These are phyloP conservation scores for Psilopogon haemacephalus DNA, from an alignment of 2,113 vertebrate species.

Conservation along the genomic window DNA sequence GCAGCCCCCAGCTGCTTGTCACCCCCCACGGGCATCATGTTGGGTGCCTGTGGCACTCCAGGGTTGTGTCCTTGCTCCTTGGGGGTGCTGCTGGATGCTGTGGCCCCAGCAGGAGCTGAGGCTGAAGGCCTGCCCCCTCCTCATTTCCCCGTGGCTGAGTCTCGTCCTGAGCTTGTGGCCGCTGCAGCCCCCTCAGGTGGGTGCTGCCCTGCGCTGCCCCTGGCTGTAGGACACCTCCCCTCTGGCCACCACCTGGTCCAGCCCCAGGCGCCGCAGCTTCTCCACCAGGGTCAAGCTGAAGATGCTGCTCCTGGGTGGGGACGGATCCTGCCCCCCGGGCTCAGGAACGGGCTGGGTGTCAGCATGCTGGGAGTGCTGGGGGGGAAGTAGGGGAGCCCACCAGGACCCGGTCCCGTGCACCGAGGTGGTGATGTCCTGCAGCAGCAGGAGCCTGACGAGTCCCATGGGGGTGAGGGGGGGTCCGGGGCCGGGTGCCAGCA, in stretches of 20 bases:
- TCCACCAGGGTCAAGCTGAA: slow-evolving; percentile 84
- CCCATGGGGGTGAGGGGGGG: slow-evolving; percentile 10
- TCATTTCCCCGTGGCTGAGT: fast-evolving
- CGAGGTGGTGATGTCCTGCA: slow-evolving; percentile 72
- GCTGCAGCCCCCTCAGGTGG: background rate
- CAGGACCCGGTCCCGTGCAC: background rate
- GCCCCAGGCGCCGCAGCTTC: slow-evolving; percentile 80
- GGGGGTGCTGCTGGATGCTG: fast-evolving
- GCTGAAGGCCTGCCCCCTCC: background rate
- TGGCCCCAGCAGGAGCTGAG: background rate
- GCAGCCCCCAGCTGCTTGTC: background rate
- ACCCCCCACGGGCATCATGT: fast-evolving
- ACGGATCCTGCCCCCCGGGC: background rate
- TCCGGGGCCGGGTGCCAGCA: background rate
- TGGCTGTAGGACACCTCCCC: slow-evolving; percentile 34
- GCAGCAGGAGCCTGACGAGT: slow-evolving; percentile 72
- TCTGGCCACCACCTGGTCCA: slow-evolving; percentile 79
- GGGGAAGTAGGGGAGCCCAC: background rate
- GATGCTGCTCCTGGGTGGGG: slow-evolving; percentile 4
- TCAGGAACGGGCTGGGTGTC: background rate
- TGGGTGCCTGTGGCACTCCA: fast-evolving
- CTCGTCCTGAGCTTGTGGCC: background rate
- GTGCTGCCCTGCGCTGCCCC: background rate
- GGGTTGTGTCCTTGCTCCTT: background rate
- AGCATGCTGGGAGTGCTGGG: background rate